Conservation (phyloP, 1,140 invertebrate species). For the Teleopsis dalmanni region DNA sequence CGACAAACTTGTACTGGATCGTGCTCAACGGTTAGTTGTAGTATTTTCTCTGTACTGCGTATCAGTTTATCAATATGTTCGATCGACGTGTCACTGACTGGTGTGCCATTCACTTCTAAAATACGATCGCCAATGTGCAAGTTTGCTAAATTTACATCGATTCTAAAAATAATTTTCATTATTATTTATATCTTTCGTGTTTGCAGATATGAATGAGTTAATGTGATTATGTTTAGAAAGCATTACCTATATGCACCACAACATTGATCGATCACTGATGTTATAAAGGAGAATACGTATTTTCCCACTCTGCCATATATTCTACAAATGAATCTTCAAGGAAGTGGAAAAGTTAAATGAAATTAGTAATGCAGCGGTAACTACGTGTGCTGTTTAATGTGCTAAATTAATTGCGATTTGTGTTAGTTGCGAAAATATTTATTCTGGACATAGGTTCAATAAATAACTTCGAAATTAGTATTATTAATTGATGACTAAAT, state of each 20-base stretch:
- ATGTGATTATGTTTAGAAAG: too few species aligned
- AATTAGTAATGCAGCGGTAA: not conserved
- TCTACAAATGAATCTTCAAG: slow-evolving; percentile 30
- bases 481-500: too few species aligned
- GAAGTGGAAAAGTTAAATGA: not conserved
- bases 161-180: too few species aligned
- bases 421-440: too few species aligned
- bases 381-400: not conserved
- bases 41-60: slow-evolving; percentile 60
- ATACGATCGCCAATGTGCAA: slow-evolving; percentile 85
- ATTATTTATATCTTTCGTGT: not conserved
- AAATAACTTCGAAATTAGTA: too few species aligned
- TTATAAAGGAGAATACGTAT: slow-evolving; percentile 37
- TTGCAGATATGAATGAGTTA: not conserved
- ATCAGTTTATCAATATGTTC: slow-evolving; percentile 71
- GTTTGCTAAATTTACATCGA: slow-evolving; percentile 75
- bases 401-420: too few species aligned
- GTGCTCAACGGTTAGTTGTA: slow-evolving; percentile 77
- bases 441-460: too few species aligned
- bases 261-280: slow-evolving; percentile 38
- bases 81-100: slow-evolving; percentile 65
- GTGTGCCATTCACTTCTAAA: slow-evolving; percentile 84
- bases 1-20: slow-evolving; percentile 66
- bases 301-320: slow-evolving; percentile 37
- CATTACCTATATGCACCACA: slow-evolving; percentile 42